Conservation (phyloP, 2,797 vertebrate species). For the Borostomias antarcticus region DNA sequence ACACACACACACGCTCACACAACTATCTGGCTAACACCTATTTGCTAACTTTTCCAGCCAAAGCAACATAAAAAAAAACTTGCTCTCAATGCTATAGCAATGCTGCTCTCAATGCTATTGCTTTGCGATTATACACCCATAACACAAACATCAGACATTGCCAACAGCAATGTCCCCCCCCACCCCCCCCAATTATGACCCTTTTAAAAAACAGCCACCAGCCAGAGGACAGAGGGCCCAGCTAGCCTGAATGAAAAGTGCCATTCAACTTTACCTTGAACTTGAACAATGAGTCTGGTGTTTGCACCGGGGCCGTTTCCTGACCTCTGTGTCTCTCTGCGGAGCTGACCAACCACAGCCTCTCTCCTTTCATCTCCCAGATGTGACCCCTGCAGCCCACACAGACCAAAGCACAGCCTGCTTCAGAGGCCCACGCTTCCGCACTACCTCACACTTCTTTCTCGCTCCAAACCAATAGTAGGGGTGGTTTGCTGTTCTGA, state of each 20-base stretch:
- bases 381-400: slow-evolving; percentile 49
- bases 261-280: slow-evolving; percentile 75
- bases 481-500: background rate
- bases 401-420: background rate
- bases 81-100: too few relatives aligned
- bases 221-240: slow-evolving; percentile 41
- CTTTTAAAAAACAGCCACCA: slow-evolving; percentile 51
- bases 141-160: slow-evolving; percentile 46
- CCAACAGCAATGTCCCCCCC: slow-evolving; percentile 50
- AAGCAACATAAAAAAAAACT: too few relatives aligned
- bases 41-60: background rate
- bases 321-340: slow-evolving; percentile 70
- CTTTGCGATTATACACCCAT: slow-evolving; percentile 56
- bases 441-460: background rate
- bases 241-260: slow-evolving; percentile 64
- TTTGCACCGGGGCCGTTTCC: slow-evolving; percentile 73
- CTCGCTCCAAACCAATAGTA: background rate
- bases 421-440: background rate
- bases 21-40: background rate
- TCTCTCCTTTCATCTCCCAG: slow-evolving; percentile 73
- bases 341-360: slow-evolving; percentile 63
- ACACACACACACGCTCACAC: slow-evolving; percentile 8
- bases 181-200: slow-evolving; percentile 53
- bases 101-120: too few relatives aligned
- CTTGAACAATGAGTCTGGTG: slow-evolving; percentile 77